Conservation (phyloP, 2,888 invertebrate species). For the Drosophila mayaguana region DNA sequence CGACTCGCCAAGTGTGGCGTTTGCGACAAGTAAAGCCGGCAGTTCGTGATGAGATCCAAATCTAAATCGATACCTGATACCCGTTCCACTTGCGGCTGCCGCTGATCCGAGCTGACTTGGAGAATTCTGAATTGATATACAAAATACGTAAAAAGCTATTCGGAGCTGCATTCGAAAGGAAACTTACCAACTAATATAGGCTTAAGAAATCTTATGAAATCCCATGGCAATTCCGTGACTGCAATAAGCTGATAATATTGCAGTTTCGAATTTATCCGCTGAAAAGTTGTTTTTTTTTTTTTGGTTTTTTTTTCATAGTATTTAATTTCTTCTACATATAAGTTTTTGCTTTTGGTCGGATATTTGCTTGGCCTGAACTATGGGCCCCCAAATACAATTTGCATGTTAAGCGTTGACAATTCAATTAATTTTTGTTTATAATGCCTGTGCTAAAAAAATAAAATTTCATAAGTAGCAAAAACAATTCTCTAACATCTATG, state of each 20-base stretch:
- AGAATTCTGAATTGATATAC: background rate
- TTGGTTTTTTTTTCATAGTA: background rate
- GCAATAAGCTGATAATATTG: slow-evolving; percentile 10
- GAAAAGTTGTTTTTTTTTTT: background rate
- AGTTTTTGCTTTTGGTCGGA: background rate
- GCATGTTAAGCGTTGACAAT: slow-evolving; percentile 63
- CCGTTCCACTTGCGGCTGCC: background rate
- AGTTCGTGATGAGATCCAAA: background rate
- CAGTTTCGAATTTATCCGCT: slow-evolving; percentile 5
- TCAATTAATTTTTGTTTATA: slow-evolving; percentile 63
- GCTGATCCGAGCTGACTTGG: background rate
- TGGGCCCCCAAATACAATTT: slow-evolving; percentile 30
- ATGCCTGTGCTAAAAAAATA: slow-evolving; percentile 18
- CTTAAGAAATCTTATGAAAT: slow-evolving; percentile 14
- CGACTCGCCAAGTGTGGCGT: slow-evolving; percentile 43
- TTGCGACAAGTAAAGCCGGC: slow-evolving; percentile 19
- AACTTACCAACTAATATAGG: slow-evolving; percentile 7
- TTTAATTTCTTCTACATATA: slow-evolving; percentile 4
- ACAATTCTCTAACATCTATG: slow-evolving; percentile 20
- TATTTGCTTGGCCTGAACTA: slow-evolving; percentile 29
- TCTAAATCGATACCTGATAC: slow-evolving; percentile 1
- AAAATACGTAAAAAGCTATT: background rate
- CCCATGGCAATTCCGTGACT: background rate
- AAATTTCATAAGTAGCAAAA: slow-evolving; percentile 11
- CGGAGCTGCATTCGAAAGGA: background rate